These are phyloP conservation scores for Ornithoptera priamus DNA, from an alignment of 2,888 invertebrate species.

Conservation along the genomic window DNA sequence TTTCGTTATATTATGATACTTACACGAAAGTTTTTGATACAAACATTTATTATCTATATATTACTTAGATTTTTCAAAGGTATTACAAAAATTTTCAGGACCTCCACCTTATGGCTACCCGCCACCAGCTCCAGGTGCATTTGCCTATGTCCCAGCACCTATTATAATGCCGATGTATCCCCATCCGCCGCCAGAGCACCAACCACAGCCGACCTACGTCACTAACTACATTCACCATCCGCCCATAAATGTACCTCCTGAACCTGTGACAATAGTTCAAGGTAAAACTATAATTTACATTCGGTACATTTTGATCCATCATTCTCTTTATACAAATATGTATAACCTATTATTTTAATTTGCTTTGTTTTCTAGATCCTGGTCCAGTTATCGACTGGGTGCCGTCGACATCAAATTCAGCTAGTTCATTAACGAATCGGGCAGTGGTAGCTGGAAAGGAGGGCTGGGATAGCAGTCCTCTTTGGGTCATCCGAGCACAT, in stretches of 20 bases:
- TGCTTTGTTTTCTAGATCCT: slow-evolving; percentile 28
- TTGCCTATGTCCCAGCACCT: slow-evolving; percentile 60
- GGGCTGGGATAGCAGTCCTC: slow-evolving; percentile 68
- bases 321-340: neutral
- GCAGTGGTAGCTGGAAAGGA: slow-evolving; percentile 68
- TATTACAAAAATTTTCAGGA: slow-evolving; percentile 39
- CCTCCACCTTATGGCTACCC: slow-evolving; percentile 48
- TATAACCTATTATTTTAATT: neutral
- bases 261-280: slow-evolving; percentile 45
- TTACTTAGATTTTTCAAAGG: no score
- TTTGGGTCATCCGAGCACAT: slow-evolving; percentile 69
- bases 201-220: slow-evolving; percentile 51
- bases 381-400: slow-evolving; percentile 56
- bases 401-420: slow-evolving; percentile 49
- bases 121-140: slow-evolving; percentile 42
- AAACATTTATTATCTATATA: no score
- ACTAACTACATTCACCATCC: slow-evolving; percentile 62
- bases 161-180: slow-evolving; percentile 64
- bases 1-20: no score
- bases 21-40: no score
- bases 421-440: slow-evolving; percentile 46
- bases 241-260: slow-evolving; percentile 41
- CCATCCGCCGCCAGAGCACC: slow-evolving; percentile 39
- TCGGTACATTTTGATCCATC: neutral
- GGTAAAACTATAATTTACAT: slow-evolving; percentile 30